Percentiles rank a stretch among this genome's conserved stretches.
Conservation (phyloP, 2,888 invertebrate genomes). For the Nephrotoma guestfalica region DNA sequence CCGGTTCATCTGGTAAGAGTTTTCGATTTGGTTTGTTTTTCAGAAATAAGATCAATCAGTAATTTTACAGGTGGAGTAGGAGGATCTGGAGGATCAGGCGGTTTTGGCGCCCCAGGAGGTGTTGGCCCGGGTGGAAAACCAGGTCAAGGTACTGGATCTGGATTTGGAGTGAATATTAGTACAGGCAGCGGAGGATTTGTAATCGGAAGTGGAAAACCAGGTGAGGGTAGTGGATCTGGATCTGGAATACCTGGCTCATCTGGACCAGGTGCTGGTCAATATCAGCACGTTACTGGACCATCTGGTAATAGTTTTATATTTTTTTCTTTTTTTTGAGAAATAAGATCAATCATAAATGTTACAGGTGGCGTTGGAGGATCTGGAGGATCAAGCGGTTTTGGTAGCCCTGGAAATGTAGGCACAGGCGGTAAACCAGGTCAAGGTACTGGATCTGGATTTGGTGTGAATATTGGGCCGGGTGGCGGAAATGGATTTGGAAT, state of each 20-base stretch:
- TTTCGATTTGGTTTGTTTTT: background rate
- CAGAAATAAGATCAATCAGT: no score
- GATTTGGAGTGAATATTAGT: background rate
- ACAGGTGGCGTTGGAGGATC: background rate
- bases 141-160: background rate
- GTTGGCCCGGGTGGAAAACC: constrained; percentile 7
- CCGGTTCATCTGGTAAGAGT: background rate
- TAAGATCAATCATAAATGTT: no score
- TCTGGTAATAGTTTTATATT: no score
- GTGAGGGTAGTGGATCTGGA: background rate
- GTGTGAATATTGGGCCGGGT: no score
- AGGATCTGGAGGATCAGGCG: constrained; percentile 9
- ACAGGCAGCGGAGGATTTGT: background rate
- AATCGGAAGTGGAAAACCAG: background rate
- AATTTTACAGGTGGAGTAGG: constrained; percentile 12
- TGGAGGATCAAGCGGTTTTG: background rate
- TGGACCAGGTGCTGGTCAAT: constrained; percentile 4
- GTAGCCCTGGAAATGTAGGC: background rate
- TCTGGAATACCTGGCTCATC: background rate
- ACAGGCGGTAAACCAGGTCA: background rate
- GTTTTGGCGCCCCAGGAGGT: background rate
- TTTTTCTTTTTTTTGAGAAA: no score
- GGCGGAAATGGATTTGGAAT: no score
- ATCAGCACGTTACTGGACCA: background rate
- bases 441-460: background rate